Conservation (phyloP, 35 echinoderm and acorn worm genomes). For the Amphiura filiformis region DNA sequence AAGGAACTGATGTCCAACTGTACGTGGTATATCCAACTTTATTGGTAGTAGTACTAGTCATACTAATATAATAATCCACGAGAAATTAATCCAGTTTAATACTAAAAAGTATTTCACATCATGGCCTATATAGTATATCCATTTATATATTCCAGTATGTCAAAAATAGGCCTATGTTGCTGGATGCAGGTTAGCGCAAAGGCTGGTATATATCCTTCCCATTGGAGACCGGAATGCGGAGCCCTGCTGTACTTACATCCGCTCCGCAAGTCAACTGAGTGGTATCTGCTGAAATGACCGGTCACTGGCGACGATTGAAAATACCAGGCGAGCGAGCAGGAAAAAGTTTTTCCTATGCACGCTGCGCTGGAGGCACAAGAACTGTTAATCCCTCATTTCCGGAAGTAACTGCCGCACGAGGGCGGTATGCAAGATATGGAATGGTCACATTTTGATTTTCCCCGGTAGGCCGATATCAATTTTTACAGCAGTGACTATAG, state of each 20-base stretch:
- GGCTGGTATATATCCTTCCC: not conserved
- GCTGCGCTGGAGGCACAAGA: not conserved
- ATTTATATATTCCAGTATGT: not conserved
- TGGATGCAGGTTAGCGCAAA: not conserved
- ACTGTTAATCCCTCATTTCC: not conserved
- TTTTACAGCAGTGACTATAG: no score
- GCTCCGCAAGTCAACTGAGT: not conserved
- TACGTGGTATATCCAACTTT: not conserved
- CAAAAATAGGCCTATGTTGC: not conserved
- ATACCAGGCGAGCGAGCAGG: not conserved
- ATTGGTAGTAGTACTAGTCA: not conserved
- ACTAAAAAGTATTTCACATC: not conserved
- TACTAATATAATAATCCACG: not conserved
- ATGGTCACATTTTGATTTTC: not conserved
- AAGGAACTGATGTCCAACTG: not conserved
- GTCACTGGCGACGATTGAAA: not conserved
- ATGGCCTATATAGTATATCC: not conserved
- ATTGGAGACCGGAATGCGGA: not conserved
- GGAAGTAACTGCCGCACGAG: not conserved
- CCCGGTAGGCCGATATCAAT: not conserved
- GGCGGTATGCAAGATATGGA: not conserved
- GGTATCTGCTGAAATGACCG: not conserved
- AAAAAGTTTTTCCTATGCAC: not conserved
- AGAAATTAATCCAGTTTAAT: not conserved
- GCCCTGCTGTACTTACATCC: not conserved